Percentiles rank a stretch among this genome's conserved stretches.
Conservation (phyloP, 2,797 vertebrate genomes). For the Pelobates cultripes region DNA sequence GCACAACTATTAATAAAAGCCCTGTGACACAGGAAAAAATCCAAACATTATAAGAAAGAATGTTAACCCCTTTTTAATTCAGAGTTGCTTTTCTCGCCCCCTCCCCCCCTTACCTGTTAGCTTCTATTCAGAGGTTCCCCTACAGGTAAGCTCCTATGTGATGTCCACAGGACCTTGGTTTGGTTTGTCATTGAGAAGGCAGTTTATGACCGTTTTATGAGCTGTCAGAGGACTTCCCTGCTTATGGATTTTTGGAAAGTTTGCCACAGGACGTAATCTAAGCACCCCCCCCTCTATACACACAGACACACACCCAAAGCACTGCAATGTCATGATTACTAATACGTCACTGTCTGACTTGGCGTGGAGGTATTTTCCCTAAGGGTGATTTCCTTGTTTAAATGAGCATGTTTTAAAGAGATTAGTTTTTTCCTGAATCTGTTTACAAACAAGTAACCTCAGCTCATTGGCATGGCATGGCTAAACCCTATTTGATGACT, state of each 20-base stretch:
- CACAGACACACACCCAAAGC: background rate
- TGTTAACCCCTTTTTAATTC: background rate
- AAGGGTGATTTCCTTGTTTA: slow-evolving; percentile 25
- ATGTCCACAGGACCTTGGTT: background rate
- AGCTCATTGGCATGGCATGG: no score
- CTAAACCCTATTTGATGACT: no score
- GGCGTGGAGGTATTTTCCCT: slow-evolving; percentile 31
- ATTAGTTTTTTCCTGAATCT: background rate
- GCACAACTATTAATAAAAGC: background rate
- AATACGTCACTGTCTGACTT: background rate
- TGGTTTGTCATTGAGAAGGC: background rate
- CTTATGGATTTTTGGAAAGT: background rate
- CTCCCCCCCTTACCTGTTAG: background rate
- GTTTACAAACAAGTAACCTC: background rate
- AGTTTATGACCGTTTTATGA: background rate
- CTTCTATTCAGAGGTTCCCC: background rate
- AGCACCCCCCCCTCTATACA: background rate
- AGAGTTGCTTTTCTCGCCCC: background rate
- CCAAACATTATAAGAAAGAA: background rate
- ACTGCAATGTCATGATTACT: slow-evolving; percentile 35
- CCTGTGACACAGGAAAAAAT: background rate
- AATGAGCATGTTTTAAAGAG: background rate
- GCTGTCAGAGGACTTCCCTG: background rate
- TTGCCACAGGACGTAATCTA: background rate
- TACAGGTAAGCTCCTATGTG: background rate